These are phyloP conservation scores for Eristalis arbustorum DNA, from an alignment of 2,888 invertebrate genomes.

Conservation along the genomic window DNA sequence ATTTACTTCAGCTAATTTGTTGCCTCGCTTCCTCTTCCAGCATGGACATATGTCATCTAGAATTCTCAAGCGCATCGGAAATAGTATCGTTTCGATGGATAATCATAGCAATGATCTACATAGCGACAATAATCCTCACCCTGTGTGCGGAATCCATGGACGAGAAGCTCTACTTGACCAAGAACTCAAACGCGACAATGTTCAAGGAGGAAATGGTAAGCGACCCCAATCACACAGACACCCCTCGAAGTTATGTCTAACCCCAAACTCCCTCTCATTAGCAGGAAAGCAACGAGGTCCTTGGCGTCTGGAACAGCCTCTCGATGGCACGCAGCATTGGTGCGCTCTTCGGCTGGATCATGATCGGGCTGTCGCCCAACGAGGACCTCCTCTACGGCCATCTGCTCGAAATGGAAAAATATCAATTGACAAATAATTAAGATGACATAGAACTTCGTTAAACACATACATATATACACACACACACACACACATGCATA, in stretches of 20 bases:
- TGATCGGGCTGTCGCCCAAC: conserved; percentile 81
- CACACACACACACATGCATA: conserved; percentile 18
- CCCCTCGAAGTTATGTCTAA: background rate
- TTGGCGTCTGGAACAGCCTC: conserved; percentile 82
- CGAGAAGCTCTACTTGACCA: conserved; percentile 78
- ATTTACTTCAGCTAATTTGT: background rate
- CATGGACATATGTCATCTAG: conserved; percentile 80
- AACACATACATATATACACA: conserved; percentile 23
- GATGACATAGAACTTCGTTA: background rate
- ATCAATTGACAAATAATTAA: conserved; percentile 80
- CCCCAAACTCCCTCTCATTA: conserved; percentile 50
- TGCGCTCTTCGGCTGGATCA: conserved; percentile 82
- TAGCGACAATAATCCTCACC: conserved; percentile 80
- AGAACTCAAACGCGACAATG: conserved; percentile 77
- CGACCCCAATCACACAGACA: background rate
- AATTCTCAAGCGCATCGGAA: conserved; percentile 78
- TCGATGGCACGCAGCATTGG: conserved; percentile 82
- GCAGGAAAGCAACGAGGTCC: conserved; percentile 80
- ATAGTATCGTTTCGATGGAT: conserved; percentile 80
- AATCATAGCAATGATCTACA: conserved; percentile 80
- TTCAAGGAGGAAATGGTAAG: conserved; percentile 79
- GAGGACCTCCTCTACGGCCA: conserved; percentile 82
- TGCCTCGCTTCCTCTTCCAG: conserved; percentile 70
- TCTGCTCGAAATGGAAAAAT: conserved; percentile 80
- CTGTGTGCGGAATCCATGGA: conserved; percentile 80